Base-by-base conservation (phyloP, 2,888 invertebrate genomes). In the Metellina segmentata region DNA sequence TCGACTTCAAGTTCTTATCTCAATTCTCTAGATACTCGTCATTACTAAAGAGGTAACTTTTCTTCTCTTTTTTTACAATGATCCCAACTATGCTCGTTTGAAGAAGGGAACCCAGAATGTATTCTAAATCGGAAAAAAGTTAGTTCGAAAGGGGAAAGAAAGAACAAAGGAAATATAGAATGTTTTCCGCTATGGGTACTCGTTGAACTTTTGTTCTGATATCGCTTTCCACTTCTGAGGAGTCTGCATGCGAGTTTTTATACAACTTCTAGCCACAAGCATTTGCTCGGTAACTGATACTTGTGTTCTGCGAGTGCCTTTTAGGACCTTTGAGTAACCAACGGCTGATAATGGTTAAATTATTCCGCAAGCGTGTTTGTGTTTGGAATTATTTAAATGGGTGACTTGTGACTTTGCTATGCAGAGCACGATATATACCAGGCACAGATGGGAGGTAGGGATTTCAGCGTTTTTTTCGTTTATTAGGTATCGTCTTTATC, bases 11-110 rank as follows among this genome's bases (percentile, higher is more conserved):
- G 74, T 53, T 75, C 85, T 85, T 85, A 85, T 85, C 85, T 85
- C 74, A 72, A 75, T 75, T 85, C 85, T 61, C 75, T 75, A 61
- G 85, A 52, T 85, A 85, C 85, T 85, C 74, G 85, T 85, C 85
- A 85, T 85, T 85, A 75, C 85, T 74, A 85, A 85, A 85, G 85
- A 85, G 75, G 85, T 85, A 85, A 82, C 82, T 75, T 75, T 52
- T 85, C 74, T 75, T 74, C 20, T 16, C 75, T 75, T 19, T 52
- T 72, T 9, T 52, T 85, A 74, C 61, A 49, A 53, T 78, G 78
- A 78, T 52, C 49, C 78, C 48, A 78, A 78, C 51, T 78, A 78
- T 16, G 52, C 52, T 78, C n/a, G 49, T 52, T 51, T 9, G 61
- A 75, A 75, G 74, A 52, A 61, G 51, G 53, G 20, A 53, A 85